A percentile compares a stretch with the other conserved stretches of the same genome.
These are phyloP conservation scores for Hanleya hanleyi DNA, from an alignment of 2,888 invertebrate species.

Conservation along the genomic window DNA sequence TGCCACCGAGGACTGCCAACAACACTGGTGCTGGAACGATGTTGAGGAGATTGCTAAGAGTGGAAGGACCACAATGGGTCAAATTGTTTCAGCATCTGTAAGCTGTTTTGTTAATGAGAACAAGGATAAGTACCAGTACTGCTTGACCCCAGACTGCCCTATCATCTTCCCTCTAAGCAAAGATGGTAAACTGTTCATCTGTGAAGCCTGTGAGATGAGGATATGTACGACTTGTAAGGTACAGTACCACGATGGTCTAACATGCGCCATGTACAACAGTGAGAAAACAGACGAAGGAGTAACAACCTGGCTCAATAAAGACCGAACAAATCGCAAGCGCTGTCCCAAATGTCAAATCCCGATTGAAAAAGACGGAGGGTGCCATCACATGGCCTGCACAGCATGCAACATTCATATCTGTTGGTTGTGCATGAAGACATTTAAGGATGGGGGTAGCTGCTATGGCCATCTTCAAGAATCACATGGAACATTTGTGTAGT, in stretches of 20 bases:
- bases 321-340: conserved; percentile 42
- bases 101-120: conserved; percentile 45
- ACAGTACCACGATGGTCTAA: conserved; percentile 56
- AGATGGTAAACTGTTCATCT: conserved; percentile 39
- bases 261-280: conserved; percentile 51
- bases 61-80: conserved; percentile 30
- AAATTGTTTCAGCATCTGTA: conserved; percentile 43
- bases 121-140: conserved; percentile 47
- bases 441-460: conserved; percentile 33
- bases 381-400: conserved; percentile 59
- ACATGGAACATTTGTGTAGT: conserved; percentile 8
- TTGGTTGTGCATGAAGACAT: conserved; percentile 57
- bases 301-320: conserved; percentile 45
- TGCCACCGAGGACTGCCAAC: conserved; percentile 49
- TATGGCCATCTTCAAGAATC: conserved; percentile 48
- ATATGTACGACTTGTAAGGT: conserved; percentile 59
- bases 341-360: conserved; percentile 59
- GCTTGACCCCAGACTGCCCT: conserved; percentile 62
- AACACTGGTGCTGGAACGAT: conserved; percentile 48
- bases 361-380: conserved; percentile 64
- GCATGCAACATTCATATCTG: conserved; percentile 58
- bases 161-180: conserved; percentile 54
- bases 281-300: conserved; percentile 34
- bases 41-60: conserved; percentile 32
- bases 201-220: conserved; percentile 45